Evolutionary conservation across 2,797 vertebrate species (phyloP).

Genomic region (Perodicticus potto): DNA sequence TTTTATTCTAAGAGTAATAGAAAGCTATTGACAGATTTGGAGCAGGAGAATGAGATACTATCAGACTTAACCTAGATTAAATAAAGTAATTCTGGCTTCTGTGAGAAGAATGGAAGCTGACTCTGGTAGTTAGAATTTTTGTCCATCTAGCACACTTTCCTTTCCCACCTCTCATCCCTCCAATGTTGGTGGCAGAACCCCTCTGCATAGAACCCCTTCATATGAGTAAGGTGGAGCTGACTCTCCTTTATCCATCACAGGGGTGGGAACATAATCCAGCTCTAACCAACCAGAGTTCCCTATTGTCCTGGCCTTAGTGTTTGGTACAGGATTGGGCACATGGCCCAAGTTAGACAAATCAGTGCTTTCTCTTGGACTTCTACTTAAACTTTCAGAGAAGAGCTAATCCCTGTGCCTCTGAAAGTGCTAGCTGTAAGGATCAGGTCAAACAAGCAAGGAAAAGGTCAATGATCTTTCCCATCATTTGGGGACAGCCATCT

Average conservation of each 20-base stretch:
- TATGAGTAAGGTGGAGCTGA: background rate
- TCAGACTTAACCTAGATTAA: conserved; percentile 23
- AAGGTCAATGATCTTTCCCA: background rate
- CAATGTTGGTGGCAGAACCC: background rate
- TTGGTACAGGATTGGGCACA: background rate
- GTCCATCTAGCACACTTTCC: background rate
- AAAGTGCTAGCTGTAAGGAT: background rate
- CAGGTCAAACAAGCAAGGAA: background rate
- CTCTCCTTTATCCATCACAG: background rate
- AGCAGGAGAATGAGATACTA: background rate
- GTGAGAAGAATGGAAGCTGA: background rate
- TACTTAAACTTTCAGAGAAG: background rate
- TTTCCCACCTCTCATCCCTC: background rate
- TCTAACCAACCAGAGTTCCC: background rate
- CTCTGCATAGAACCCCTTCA: background rate
- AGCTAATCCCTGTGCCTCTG: background rate
- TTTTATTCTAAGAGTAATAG: conserved; percentile 1
- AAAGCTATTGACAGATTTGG: conserved; percentile 1
- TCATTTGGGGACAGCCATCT: background rate
- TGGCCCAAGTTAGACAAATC: background rate
- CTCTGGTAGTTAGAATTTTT: background rate
- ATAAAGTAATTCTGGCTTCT: background rate
- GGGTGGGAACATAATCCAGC: background rate
- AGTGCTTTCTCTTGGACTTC: background rate
- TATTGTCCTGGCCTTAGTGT: background rate